These are phyloP conservation scores for Argentina silus DNA, from an alignment of 2,797 vertebrate species.

Conservation along the genomic window DNA sequence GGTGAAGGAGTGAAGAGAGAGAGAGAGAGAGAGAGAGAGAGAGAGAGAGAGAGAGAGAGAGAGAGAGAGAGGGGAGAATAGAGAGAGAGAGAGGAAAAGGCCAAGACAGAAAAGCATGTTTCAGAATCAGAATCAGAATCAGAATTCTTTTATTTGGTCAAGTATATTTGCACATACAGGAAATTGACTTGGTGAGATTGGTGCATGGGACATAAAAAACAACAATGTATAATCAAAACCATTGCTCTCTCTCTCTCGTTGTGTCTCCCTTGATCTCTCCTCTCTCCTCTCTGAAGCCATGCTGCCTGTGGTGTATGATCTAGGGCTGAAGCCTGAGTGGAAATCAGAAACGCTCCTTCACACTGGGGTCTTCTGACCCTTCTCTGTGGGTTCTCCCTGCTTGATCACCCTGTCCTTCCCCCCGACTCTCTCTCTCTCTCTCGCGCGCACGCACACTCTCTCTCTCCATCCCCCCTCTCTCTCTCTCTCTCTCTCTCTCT, in stretches of 20 bases:
- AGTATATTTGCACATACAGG: too few relatives aligned
- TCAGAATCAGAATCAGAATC: too few relatives aligned
- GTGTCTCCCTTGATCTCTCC: neutral
- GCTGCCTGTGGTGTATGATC: neutral
- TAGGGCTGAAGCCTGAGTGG: neutral
- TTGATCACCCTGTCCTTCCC: neutral
- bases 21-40: slow-evolving; percentile 15
- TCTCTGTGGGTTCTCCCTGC: neutral
- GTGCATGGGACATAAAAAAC: too few relatives aligned
- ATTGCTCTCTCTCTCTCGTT: neutral
- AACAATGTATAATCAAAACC: too few relatives aligned
- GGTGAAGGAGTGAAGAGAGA: neutral
- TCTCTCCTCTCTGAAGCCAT: neutral
- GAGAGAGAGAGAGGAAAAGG: neutral
- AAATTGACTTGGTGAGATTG: too few relatives aligned
- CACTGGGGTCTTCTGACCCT: neutral
- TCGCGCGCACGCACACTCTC: too few relatives aligned
- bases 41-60: slow-evolving; percentile 27
- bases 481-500: neutral
- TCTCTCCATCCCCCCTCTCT: neutral
- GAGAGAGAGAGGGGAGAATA: neutral
- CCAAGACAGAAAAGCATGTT: neutral
- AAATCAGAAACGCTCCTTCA: neutral
- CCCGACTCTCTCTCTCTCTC: neutral
- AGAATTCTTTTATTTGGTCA: too few relatives aligned